These are phyloP conservation scores for Agrypnia vestita DNA, from an alignment of 1,140 invertebrate species.

Conservation along the genomic window DNA sequence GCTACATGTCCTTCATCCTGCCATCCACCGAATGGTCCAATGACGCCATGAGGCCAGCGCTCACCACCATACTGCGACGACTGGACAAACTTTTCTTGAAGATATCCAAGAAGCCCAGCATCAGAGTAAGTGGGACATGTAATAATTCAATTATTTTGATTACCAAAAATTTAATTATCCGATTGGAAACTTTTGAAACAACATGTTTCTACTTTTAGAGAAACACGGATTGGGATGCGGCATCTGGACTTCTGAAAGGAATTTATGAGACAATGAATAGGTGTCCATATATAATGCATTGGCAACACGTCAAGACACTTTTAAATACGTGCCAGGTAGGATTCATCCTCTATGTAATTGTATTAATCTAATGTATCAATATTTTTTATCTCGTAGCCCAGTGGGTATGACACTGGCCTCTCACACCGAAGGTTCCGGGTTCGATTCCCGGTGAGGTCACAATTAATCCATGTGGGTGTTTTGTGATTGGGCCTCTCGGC, in stretches of 20 bases:
- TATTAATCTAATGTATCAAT: too few species aligned
- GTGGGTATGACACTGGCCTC: too few species aligned
- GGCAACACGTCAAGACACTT: constrained; percentile 95
- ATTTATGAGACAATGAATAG: constrained; percentile 94
- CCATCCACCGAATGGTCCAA: constrained; percentile 98
- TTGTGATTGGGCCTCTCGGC: too few species aligned
- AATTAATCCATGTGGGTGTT: too few species aligned
- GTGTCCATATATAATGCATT: constrained; percentile 96
- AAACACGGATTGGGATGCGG: constrained; percentile 97
- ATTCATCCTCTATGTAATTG: not conserved
- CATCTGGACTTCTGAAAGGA: constrained; percentile 93
- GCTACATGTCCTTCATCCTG: constrained; percentile 95
- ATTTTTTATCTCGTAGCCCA: too few species aligned
- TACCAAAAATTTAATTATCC: not conserved
- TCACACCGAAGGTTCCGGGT: too few species aligned
- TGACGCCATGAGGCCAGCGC: constrained; percentile 91
- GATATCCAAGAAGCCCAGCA: constrained; percentile 95
- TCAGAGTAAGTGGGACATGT: constrained; percentile 75
- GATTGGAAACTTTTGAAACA: constrained; percentile 11
- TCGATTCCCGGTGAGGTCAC: too few species aligned
- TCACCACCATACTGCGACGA: constrained; percentile 92
- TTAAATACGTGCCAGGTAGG: constrained; percentile 87
- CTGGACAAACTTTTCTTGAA: constrained; percentile 98
- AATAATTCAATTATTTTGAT: constrained; percentile 10
- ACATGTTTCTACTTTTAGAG: constrained; percentile 73